Base-by-base conservation (phyloP, 1,140 invertebrate genomes). In the Diachasma alloeum region DNA sequence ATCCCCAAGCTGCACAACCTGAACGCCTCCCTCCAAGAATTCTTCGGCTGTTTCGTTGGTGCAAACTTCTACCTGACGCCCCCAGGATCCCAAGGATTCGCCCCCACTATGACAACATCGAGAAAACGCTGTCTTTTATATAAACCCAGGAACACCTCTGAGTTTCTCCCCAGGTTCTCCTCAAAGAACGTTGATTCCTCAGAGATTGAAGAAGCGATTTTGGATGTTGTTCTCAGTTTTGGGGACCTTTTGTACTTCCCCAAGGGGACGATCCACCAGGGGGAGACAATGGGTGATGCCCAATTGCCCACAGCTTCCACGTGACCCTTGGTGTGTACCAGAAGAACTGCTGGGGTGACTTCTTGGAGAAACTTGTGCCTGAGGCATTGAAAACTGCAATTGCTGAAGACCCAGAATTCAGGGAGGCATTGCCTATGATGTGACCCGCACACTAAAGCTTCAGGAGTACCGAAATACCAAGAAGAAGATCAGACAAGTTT, bases 91-190 rank as follows among this genome's bases (percentile, higher is more conserved):
- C 97, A 99, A 92, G 98, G 98, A 0, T 99, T 99, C 92, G 98
- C 98, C 1, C 98, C 98, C 98, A 99, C 90, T 99, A 95, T 89
- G 98, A 99, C 91, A 98, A 99, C 84, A 99, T 99, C 81, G 98
- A 99, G 91, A 82, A 99, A 99, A 89, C 92, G 94, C 77, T 99
- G 98, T 98, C 94, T 93, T 81, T 86, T 99, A 4, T 99, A 99
- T 86, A 92, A 92, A 78, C 95, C 97, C 31, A 88, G 90, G 48
- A 87, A 72, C 24, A 74, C 82, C 31, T 84, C 88, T 15, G 95
- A 97, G 87, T 87, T 91, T 5, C 88, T 98, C 13, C 93, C 97
- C 42, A 91, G 96, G 75, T 91, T 91, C 83, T 98, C 97, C 0
- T 98, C 97, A 76, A 89, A 87, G 44, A 97, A 98, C 89, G 96